These are phyloP conservation scores for Bucorvus abyssinicus DNA, from an alignment of 2,797 vertebrate species.

Conservation along the genomic window DNA sequence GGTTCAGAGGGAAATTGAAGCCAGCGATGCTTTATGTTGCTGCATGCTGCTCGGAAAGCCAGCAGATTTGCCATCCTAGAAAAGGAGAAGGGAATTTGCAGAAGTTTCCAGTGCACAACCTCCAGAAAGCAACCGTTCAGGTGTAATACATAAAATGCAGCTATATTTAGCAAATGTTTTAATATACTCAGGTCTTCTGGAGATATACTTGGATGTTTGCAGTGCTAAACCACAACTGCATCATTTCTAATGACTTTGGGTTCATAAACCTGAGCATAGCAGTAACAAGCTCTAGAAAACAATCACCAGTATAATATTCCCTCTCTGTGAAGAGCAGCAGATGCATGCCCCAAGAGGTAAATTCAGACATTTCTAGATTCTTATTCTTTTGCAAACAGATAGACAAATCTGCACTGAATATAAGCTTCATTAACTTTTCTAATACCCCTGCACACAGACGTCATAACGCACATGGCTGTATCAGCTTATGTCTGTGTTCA, in stretches of 20 bases:
- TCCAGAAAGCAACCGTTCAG: background rate
- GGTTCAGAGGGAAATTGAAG: conserved; percentile 13
- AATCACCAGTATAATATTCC: background rate
- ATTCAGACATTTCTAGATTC: background rate
- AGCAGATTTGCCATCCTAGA: background rate
- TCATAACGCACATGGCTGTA: background rate
- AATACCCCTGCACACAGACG: background rate
- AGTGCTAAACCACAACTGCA: background rate
- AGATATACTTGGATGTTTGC: background rate
- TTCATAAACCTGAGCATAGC: background rate
- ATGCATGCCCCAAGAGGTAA: background rate
- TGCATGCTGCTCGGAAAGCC: background rate
- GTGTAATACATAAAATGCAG: background rate
- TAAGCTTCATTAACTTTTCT: background rate
- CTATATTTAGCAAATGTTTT: background rate
- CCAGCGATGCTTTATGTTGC: background rate
- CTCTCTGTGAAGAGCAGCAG: background rate
- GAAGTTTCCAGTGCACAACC: background rate
- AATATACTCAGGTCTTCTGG: background rate
- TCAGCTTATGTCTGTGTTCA: background rate
- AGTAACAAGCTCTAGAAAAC: background rate
- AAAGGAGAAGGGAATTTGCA: background rate
- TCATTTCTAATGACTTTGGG: background rate
- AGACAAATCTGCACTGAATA: background rate
- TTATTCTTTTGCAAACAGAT: background rate